Evolutionary conservation across 2,888 invertebrate species (phyloP), one percentile per base, ranked within the genome.

Genomic region (Callyntrura guangdongensis): DNA sequence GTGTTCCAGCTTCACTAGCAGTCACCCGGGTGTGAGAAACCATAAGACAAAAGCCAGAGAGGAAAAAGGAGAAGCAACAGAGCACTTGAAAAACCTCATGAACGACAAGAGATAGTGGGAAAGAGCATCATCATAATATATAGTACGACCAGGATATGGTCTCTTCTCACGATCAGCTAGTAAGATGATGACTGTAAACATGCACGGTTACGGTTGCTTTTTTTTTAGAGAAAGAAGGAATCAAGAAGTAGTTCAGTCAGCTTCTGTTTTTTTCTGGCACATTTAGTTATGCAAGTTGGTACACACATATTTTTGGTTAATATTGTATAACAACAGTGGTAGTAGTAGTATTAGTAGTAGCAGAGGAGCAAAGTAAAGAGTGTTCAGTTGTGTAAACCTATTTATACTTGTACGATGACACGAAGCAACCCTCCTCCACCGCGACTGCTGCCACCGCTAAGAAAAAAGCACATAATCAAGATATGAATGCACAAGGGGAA

Each of bases 401-500:
- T n/a, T n/a, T n/a, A n/a, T n/a, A n/a, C n/a, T n/a, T n/a, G n/a
- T n/a, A n/a, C n/a, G n/a, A n/a, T n/a, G n/a, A n/a, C n/a, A n/a
- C n/a, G n/a, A n/a, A n/a, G n/a, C n/a, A n/a, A n/a, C n/a, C n/a
- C n/a, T n/a, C 11, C 49, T 0, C 9, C 47, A 49, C 17, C 47
- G 22, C 22, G 22, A 12, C 74, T 17, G 0, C 72, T 17, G 17
- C 11, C 5, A 72, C 22, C n/a, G n/a, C n/a, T n/a, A n/a, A n/a
- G n/a, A 47, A 53, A 74, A 17, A 49, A 47, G 36, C 27, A 81
- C 79, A 81, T 69, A 87, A 87, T 87, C 87, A 87, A 87, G 87
- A 87, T 87, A 83, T 89, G 89, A 79, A 67, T 84, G 84, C 64
- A 64, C 64, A 49, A 47, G 84, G 84, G 77, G 61, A n/a, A n/a